phyloP scores from a whole-genome alignment of 2,113 vertebrate genomes.

The Phaethornis superciliosus region DNA sequence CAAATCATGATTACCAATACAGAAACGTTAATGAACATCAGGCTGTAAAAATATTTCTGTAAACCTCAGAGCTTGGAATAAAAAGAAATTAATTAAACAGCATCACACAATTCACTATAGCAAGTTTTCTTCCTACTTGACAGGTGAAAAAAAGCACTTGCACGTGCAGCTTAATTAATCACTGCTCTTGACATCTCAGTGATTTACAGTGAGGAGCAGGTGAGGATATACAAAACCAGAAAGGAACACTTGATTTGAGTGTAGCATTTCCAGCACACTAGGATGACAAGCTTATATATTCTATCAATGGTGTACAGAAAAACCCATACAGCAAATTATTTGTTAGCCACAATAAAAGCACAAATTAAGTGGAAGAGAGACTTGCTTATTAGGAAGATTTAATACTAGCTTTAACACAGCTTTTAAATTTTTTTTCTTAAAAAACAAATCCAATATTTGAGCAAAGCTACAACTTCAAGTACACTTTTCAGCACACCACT shows the following conservation, averaged over 20 bases:
- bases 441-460: neutral
- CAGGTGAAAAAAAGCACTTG: conserved; percentile 90
- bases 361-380: conserved; percentile 64
- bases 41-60: conserved; percentile 62
- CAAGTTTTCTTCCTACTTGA: conserved; percentile 78
- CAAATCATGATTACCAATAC: neutral
- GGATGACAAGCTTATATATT: conserved; percentile 88
- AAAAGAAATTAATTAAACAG: conserved; percentile 67
- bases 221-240: conserved; percentile 90
- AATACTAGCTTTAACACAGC: conserved; percentile 21
- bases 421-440: neutral
- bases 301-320: conserved; percentile 68
- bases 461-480: neutral
- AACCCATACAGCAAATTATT: conserved; percentile 64
- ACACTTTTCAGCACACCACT: neutral
- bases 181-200: conserved; percentile 87
- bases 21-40: conserved; percentile 48
- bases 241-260: conserved; percentile 78
- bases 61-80: conserved; percentile 35
- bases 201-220: conserved; percentile 96
- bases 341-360: conserved; percentile 69
- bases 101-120: conserved; percentile 67
- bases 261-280: conserved; percentile 78
- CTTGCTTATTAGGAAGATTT: conserved; percentile 64
- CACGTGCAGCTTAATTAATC: conserved; percentile 93